Base-by-base conservation (phyloP, 2,113 vertebrate species). In the Elaphurus davidianus region DNA sequence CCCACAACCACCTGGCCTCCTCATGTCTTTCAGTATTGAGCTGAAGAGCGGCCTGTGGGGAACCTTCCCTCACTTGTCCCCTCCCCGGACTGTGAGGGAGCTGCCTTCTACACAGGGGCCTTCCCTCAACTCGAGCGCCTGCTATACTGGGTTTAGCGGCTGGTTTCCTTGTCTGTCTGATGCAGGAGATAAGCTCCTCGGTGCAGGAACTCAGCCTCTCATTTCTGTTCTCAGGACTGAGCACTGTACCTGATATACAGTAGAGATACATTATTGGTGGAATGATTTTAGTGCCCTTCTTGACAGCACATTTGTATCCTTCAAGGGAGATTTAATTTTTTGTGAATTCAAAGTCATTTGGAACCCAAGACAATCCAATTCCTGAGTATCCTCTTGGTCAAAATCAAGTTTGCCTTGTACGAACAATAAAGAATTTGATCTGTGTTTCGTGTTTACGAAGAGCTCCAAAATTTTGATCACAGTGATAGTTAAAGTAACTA, bases 61-160 rank as follows among this genome's bases (percentile, higher is more conserved):
- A 84, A 15, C 6, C n/a, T 36, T 71, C 54, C 10, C 11, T 45
- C 57, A 16, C 15, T 57, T 8, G 3, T 91, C 40, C 8, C 40
- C 47, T 27, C 23, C 36, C 2, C 28, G 74, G 10, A 8, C 62
- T 52, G 50, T 23, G 9, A 76, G n/a, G n/a, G 11, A 60, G 40
- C 8, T 23, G 28, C 45, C 76, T 88, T 84, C 67, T 28, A 1
- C 2, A 36, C 30, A 55, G 21, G 5, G 30, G 62, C 19, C 23
- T 11, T 60, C 11, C 64, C 16, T 30, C 33, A 21, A 3, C 12
- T 12, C 1, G 0, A 9, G 8, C 0, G 0, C 5, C 25, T 9
- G 43, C 55, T 91, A 45, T 10, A 17, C 12, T 27, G 28, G 55
- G 1, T 74, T 71, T 3, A 62, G 52, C 5, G n/a, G 21, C 28